Conservation (phyloP, 2,113 vertebrate genomes). For the Urocynchramus pylzowi region DNA sequence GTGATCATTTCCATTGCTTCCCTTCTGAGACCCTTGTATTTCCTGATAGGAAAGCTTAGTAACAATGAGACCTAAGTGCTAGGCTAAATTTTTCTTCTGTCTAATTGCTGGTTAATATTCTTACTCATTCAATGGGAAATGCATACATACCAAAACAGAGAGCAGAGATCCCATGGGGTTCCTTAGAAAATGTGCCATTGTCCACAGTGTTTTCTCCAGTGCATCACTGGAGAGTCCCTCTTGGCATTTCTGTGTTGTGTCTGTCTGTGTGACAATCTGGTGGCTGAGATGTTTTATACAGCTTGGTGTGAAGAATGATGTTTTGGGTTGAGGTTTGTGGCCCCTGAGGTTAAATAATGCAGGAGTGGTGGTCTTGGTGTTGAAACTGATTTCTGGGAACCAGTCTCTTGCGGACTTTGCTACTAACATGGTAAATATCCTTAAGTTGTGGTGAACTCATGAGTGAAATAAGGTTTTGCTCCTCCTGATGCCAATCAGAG, state of each 20-base stretch:
- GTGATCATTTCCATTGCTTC: constrained; percentile 34
- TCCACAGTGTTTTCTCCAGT: not conserved
- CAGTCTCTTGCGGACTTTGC: not conserved
- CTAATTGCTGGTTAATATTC: not conserved
- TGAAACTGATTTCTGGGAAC: not conserved
- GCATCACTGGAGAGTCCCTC: not conserved
- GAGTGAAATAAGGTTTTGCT: not conserved
- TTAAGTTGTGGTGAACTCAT: not conserved
- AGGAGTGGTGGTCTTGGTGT: not conserved
- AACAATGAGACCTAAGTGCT: not conserved
- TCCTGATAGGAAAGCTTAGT: constrained; percentile 43
- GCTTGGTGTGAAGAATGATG: not conserved
- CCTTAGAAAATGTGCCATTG: not conserved
- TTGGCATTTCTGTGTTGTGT: not conserved
- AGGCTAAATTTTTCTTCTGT: not conserved
- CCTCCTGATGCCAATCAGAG: not conserved
- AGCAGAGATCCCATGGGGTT: not conserved
- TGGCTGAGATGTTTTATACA: not conserved
- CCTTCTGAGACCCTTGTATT: constrained; percentile 20
- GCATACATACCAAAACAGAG: not conserved
- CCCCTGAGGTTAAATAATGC: not conserved
- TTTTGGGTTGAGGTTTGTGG: not conserved
- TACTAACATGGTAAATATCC: not conserved
- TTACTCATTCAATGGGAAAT: not conserved
- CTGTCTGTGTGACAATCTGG: not conserved